phyloP scores from a whole-genome alignment of 35 echinoderm and acorn worm genomes.

The Ophioderma brevispina region DNA sequence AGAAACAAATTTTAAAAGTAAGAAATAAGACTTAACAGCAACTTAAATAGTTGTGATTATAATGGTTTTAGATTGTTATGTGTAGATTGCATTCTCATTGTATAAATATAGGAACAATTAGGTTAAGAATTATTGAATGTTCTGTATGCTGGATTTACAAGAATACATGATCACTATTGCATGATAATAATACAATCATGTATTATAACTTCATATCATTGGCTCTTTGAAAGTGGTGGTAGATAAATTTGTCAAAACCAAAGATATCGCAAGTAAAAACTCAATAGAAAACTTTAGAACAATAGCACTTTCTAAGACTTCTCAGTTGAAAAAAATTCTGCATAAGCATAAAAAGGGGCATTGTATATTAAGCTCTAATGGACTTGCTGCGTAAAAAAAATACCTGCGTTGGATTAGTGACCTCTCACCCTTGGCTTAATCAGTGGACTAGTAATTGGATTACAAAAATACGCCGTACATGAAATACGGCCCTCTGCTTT shows the following conservation, averaged over 20 bases:
- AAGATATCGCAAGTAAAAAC: neutral
- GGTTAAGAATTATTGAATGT: constrained; percentile 1
- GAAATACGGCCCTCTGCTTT: neutral
- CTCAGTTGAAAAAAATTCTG: neutral
- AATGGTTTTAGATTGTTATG: neutral
- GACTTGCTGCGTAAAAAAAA: neutral
- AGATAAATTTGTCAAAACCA: neutral
- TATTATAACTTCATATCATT: neutral
- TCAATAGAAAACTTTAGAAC: neutral
- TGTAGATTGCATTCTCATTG: constrained; percentile 4
- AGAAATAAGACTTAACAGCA: neutral
- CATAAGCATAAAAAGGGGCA: neutral
- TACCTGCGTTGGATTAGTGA: neutral
- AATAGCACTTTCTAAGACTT: constrained; percentile 1
- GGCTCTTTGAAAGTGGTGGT: neutral
- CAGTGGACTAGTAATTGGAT: neutral
- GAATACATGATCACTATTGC: neutral
- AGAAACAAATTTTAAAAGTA: too few species aligned
- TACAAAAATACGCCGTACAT: neutral
- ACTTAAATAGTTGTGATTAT: neutral
- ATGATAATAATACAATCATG: neutral
- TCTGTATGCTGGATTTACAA: neutral
- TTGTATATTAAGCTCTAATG: constrained; percentile 1
- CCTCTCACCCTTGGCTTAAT: neutral
- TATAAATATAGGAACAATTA: neutral